Conservation (phyloP, 2,797 vertebrate genomes). For the Falco peregrinus region DNA sequence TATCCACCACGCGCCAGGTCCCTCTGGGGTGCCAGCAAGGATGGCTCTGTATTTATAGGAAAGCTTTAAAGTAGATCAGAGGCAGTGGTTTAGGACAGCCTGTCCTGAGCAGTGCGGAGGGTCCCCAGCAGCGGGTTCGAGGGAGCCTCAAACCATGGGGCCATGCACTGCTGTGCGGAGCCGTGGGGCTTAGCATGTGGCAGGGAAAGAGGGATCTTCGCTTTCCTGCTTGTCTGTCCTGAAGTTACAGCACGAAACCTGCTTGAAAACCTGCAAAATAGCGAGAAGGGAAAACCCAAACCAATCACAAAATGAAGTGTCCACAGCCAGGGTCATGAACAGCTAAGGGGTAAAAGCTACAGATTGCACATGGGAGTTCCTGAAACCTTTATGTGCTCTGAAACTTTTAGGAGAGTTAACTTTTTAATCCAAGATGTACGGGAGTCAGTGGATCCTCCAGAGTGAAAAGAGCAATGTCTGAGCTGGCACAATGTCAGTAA, state of each 20-base stretch:
- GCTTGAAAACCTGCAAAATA: not conserved
- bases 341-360: not conserved
- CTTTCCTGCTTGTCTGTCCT: not conserved
- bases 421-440: not conserved
- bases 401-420: not conserved
- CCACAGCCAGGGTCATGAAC: not conserved
- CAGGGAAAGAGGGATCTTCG: not conserved
- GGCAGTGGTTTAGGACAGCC: not conserved
- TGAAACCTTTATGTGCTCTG: not conserved
- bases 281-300: rapidly evolving
- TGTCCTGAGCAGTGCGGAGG: not conserved
- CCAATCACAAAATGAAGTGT: not conserved
- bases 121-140: rapidly evolving
- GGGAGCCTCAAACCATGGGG: too few species aligned
- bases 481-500: not conserved
- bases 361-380: not conserved
- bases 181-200: not conserved
- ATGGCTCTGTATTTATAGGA: not conserved
- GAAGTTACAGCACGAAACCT: not conserved
- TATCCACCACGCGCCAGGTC: rapidly evolving
- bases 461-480: not conserved
- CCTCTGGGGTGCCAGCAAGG: not conserved
- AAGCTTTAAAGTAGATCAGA: not conserved
- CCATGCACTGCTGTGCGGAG: not conserved
- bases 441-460: not conserved